Evolutionary conservation across 2,113 vertebrate species (phyloP), one percentile per base, ranked within the genome.

Genomic region (Progne subis): DNA sequence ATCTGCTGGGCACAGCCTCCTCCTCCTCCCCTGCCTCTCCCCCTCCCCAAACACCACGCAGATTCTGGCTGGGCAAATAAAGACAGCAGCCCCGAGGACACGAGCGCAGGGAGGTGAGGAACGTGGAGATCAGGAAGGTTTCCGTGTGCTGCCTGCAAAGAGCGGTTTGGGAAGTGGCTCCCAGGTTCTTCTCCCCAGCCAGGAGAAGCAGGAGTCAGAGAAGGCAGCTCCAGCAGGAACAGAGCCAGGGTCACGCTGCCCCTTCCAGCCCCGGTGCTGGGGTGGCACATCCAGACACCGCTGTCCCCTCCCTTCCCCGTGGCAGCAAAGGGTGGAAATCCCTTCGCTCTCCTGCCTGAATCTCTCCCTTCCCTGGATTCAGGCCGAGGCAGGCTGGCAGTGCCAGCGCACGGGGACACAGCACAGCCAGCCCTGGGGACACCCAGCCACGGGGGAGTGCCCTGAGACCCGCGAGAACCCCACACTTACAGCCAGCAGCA

Each of bases 371-470:
- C 71, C 4, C 19, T 4, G 26, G 25, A 4, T 3, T 39, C 6
- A 11, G 79, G 37, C 52, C 7, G 3, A 14, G 78, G 4, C 37
- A 37, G 37, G 37, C 37, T 60, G 82, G 72, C 63, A 47, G 64
- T 15, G 26, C 79, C 53, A 50, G 37, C 9, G 37, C 37, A 8
- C 6, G 56, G 39, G 68, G 57, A 53, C 14, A 28, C 31, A 44
- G 68, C 92, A 37, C 24, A 16, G 74, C 46, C 72, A 50, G 7
- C 17, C 21, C 5, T 1, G 7, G 39, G 59, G 28, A 75, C 39
- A 39, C 8, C 1, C 5, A 1, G 16, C n/a, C 11, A 1, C 3
- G 0, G 28, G 8, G 17, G 8, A 6, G 60, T 16, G 12, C 41
- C 21, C 37, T 1, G 8, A 59, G 6, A 25, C 5, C 41, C 37